These are phyloP conservation scores for Acronicta psi DNA, from an alignment of 2,888 invertebrate genomes.

Conservation along the genomic window DNA sequence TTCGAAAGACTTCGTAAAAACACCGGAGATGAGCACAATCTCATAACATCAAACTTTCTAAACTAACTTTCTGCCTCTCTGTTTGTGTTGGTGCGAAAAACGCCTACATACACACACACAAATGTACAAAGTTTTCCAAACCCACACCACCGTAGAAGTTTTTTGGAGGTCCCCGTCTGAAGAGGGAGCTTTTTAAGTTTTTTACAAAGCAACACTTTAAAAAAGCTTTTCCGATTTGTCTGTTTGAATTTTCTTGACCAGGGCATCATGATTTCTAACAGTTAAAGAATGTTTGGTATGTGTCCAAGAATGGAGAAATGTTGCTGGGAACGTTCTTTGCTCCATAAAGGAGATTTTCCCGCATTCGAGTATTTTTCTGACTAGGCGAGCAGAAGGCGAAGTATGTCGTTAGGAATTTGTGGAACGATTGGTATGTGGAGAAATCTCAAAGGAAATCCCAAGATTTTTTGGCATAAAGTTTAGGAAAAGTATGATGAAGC, in stretches of 20 bases:
- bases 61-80: too few relatives aligned
- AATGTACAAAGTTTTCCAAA: slow-evolving; percentile 60
- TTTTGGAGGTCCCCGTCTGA: slow-evolving; percentile 25
- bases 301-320: slow-evolving; percentile 55
- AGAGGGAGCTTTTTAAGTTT: slow-evolving; percentile 72
- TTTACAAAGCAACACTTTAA: slow-evolving; percentile 74
- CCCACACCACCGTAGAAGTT: slow-evolving; percentile 46
- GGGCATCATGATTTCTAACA: slow-evolving; percentile 69
- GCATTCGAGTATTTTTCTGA: slow-evolving; percentile 86
- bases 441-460: slow-evolving; percentile 17
- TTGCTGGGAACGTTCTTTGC: slow-evolving; percentile 56
- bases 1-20: slow-evolving; percentile 70
- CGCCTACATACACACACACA: slow-evolving; percentile 13
- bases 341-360: slow-evolving; percentile 86
- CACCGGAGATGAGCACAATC: slow-evolving; percentile 67
- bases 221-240: slow-evolving; percentile 84
- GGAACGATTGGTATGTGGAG: slow-evolving; percentile 60
- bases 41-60: slow-evolving; percentile 56
- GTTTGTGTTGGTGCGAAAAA: slow-evolving; percentile 49
- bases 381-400: slow-evolving; percentile 72
- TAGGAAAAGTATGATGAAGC: not conserved
- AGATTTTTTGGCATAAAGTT: not conserved
- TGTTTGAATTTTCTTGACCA: slow-evolving; percentile 85
- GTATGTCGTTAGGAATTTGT: slow-evolving; percentile 66
- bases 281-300: slow-evolving; percentile 77